These are phyloP conservation scores for Mus spretus DNA, from an alignment of 2,797 vertebrate genomes.

Conservation along the genomic window DNA sequence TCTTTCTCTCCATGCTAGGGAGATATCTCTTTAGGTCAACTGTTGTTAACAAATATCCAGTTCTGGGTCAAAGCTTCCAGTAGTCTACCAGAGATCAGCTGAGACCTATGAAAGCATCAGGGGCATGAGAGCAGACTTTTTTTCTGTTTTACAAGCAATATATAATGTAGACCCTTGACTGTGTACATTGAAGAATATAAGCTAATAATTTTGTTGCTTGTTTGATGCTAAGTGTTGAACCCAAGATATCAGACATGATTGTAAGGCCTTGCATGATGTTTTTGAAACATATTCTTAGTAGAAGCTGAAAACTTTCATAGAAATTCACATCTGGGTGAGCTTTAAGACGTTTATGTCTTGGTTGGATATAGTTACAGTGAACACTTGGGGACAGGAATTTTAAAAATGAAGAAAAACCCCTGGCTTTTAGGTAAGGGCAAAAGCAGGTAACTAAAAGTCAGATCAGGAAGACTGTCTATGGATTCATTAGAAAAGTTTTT, in stretches of 20 bases:
- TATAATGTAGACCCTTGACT: not conserved
- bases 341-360: not conserved
- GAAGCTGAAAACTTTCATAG: not conserved
- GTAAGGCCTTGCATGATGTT: not conserved
- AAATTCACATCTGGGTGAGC: not conserved
- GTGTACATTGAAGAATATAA: not conserved
- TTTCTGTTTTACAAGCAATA: not conserved
- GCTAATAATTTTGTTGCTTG: not conserved
- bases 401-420: not conserved
- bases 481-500: conserved; percentile 38
- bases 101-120: not conserved
- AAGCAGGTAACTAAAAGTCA: not conserved
- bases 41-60: not conserved
- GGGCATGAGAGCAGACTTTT: not conserved
- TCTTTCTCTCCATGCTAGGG: fast-evolving
- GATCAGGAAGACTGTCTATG: not conserved
- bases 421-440: not conserved
- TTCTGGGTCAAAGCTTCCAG: not conserved
- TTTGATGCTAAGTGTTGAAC: not conserved
- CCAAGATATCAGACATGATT: not conserved
- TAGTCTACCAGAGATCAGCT: not conserved
- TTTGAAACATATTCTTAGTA: conserved; percentile 12
- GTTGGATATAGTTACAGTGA: conserved; percentile 19
- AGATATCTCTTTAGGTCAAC: not conserved
- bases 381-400: not conserved